These are phyloP conservation scores for Poecile atricapillus DNA, from an alignment of 2,113 vertebrate genomes.

Conservation along the genomic window DNA sequence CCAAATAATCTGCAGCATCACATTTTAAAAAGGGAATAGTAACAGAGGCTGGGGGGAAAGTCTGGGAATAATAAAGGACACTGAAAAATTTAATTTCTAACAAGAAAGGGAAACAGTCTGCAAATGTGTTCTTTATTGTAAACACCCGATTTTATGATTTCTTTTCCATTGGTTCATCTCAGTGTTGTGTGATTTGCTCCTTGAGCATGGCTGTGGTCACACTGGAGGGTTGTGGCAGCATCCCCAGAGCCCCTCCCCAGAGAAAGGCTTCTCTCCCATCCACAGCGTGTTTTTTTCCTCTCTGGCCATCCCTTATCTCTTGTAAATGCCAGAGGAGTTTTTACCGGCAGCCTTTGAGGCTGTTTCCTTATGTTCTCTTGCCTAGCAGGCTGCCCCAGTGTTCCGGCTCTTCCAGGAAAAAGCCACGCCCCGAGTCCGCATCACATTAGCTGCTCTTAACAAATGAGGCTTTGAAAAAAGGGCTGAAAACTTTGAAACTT, in stretches of 20 bases:
- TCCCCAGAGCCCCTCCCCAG: fast-evolving
- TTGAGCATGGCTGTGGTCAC: neutral
- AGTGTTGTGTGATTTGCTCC: neutral
- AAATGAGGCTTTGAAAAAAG: neutral
- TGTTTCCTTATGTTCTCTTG: neutral
- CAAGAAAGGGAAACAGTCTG: neutral
- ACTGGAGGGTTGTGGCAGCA: neutral
- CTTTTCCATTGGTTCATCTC: neutral
- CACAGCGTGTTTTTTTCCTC: fast-evolving
- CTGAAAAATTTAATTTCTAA: neutral
- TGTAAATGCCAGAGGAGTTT: neutral
- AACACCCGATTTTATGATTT: neutral
- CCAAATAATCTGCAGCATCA: neutral
- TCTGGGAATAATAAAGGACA: neutral
- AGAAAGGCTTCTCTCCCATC: neutral
- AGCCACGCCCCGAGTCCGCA: fast-evolving
- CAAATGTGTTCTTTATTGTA: neutral
- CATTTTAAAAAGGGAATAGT: neutral
- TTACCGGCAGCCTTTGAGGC: neutral
- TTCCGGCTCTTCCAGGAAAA: neutral
- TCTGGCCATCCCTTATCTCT: neutral
- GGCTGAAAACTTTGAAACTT: neutral
- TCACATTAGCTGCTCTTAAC: neutral
- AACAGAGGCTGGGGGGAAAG: neutral
- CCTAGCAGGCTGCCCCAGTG: neutral